Evolutionary conservation across 2,797 vertebrate genomes (phyloP), one percentile per base, ranked within the genome.

Genomic region (Merluccius polli): DNA sequence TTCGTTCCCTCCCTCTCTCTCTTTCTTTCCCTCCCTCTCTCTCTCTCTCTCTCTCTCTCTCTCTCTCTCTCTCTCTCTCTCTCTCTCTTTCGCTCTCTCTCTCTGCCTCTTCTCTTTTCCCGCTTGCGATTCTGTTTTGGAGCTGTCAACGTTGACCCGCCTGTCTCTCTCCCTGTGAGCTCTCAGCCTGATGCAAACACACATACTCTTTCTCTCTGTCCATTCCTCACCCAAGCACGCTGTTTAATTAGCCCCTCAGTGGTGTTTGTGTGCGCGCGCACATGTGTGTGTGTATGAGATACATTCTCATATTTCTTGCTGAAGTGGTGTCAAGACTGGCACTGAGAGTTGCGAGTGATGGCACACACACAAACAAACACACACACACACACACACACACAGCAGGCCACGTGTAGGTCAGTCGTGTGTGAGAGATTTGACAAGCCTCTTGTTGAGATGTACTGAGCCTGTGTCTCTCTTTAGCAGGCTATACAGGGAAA

Each of bases 171-270:
- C 86, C 88, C 80, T 87, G 83, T 15, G 90, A 90, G 89, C 76
- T 77, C 88, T 71, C 84, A 72, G 83, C 82, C 83, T 87, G 87
- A 89, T 80, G 83, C 88, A 87, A 81, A 75, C 67, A 41, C 67
- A 74, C 70, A 63, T 29, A 52, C 36, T 78, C 77, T 76, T 77
- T n/a, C 72, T 71, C 73, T 83, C 81, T 77, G 81, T 78, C 83
- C 79, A 76, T 76, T 82, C 83, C 79, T 88, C 84, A 89, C 85
- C 81, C 83, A 86, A 81, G 81, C 88, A 89, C 77, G 76, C 86
- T 91, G 84, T 90, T 91, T 93, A 93, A 94, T 94, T 93, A 93
- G 89, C 90, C 91, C 88, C 84, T 88, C 85, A 72, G 87, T 87
- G 88, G 83, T 68, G 76, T 36, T 74, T 70, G 72, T 78, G 76